Evolutionary conservation across 2,113 vertebrate species (phyloP).

Genomic region (Neotragus moschatus): DNA sequence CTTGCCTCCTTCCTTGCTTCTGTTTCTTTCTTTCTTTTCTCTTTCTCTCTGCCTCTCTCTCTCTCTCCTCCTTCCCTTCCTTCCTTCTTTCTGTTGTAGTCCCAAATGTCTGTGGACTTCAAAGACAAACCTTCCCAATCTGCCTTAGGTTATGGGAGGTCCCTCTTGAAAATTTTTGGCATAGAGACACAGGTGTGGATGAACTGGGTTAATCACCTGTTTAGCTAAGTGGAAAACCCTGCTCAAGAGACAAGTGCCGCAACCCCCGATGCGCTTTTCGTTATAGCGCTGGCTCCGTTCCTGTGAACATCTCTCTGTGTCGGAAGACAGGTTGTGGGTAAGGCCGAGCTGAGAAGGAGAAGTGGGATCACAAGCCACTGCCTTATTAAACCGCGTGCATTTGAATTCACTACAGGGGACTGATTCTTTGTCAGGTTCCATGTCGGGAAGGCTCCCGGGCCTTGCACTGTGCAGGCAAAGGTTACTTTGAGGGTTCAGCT

Average conservation of each 20-base stretch:
- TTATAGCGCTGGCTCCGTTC: fast-evolving
- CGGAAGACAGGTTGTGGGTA: no score
- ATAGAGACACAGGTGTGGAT: neutral
- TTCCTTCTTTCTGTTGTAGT: no score
- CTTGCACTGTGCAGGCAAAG: neutral
- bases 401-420: neutral
- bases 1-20: neutral
- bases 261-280: fast-evolving
- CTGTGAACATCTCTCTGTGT: fast-evolving
- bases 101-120: neutral
- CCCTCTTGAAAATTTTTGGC: neutral
- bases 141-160: neutral
- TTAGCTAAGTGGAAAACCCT: neutral
- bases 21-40: fast-evolving
- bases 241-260: fast-evolving
- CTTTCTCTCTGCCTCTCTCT: neutral
- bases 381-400: neutral
- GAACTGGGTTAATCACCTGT: neutral
- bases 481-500: neutral
- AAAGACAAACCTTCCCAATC: fast-evolving
- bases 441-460: fast-evolving
- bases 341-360: neutral
- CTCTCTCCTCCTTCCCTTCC: neutral
- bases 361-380: neutral
- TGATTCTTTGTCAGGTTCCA: neutral